Conservation (phyloP, 2,888 invertebrate genomes). For the Drosophila koepferae region DNA sequence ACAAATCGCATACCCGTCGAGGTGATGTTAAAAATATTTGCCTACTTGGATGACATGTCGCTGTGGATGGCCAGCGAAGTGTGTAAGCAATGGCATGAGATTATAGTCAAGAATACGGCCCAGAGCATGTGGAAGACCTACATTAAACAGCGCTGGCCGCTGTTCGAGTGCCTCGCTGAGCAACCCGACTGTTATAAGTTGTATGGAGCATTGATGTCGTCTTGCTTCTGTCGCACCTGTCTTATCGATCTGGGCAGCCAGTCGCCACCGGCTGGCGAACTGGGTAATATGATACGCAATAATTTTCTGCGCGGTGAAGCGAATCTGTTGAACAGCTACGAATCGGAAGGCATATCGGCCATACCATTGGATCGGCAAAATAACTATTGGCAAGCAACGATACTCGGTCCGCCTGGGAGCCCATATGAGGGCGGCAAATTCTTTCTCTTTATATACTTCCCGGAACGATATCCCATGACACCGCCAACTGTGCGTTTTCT, state of each 20-base stretch:
- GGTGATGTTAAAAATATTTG: conserved; percentile 95
- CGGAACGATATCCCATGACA: conserved; percentile 94
- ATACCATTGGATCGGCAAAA: conserved; percentile 84
- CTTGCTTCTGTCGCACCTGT: conserved; percentile 94
- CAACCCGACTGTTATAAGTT: conserved; percentile 93
- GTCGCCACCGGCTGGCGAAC: conserved; percentile 87
- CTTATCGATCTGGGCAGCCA: conserved; percentile 93
- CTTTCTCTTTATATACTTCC: conserved; percentile 95
- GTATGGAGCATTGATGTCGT: conserved; percentile 89
- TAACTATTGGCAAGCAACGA: conserved; percentile 96
- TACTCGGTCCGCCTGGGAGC: conserved; percentile 95
- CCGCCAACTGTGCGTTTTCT: conserved; percentile 96
- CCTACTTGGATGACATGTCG: conserved; percentile 95
- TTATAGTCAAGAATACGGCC: conserved; percentile 92
- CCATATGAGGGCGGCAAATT: conserved; percentile 98
- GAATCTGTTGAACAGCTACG: conserved; percentile 83
- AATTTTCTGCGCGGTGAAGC: conserved; percentile 92
- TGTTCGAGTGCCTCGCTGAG: conserved; percentile 90
- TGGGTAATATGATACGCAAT: conserved; percentile 93
- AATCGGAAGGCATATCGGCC: conserved; percentile 85
- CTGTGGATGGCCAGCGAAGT: conserved; percentile 95
- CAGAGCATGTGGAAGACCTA: conserved; percentile 93
- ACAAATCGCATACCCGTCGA: conserved; percentile 83
- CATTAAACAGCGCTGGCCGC: conserved; percentile 93
- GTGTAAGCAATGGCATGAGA: conserved; percentile 93